Evolutionary conservation across 2,113 vertebrate genomes (phyloP).

Genomic region (Phoenicopterus ruber): DNA sequence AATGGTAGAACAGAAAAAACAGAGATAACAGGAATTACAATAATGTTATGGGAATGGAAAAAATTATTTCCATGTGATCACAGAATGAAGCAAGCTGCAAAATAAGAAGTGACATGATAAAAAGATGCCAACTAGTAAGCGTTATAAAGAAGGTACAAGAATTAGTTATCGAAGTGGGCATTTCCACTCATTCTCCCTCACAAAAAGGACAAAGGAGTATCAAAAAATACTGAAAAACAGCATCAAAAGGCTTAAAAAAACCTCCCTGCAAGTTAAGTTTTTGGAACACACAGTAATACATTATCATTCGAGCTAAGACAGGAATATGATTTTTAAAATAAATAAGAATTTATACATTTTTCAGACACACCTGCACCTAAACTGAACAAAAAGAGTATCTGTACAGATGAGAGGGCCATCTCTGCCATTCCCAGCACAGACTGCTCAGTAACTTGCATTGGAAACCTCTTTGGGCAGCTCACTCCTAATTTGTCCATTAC

Average conservation of each 20-base stretch:
- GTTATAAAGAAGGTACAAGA: neutral
- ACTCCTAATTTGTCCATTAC: neutral
- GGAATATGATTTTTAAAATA: neutral
- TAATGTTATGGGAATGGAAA: neutral
- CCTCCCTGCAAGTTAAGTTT: neutral
- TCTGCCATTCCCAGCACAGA: neutral
- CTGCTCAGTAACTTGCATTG: neutral
- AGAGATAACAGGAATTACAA: neutral
- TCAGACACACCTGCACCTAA: neutral
- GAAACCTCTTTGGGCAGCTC: neutral
- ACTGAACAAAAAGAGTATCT: neutral
- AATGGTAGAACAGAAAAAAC: neutral
- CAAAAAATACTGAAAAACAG: neutral
- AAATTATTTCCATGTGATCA: neutral
- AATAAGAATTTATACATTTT: fast-evolving
- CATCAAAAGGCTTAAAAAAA: neutral
- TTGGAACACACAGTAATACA: neutral
- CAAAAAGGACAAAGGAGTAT: neutral
- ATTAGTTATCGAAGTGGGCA: neutral
- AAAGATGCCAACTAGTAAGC: neutral
- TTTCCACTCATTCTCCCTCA: neutral
- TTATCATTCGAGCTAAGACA: neutral
- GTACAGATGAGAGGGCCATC: neutral
- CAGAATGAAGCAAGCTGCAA: neutral
- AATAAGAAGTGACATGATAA: neutral